These are phyloP conservation scores for Coptodon bakossiorum DNA, from an alignment of 2,113 vertebrate species.

Conservation along the genomic window DNA sequence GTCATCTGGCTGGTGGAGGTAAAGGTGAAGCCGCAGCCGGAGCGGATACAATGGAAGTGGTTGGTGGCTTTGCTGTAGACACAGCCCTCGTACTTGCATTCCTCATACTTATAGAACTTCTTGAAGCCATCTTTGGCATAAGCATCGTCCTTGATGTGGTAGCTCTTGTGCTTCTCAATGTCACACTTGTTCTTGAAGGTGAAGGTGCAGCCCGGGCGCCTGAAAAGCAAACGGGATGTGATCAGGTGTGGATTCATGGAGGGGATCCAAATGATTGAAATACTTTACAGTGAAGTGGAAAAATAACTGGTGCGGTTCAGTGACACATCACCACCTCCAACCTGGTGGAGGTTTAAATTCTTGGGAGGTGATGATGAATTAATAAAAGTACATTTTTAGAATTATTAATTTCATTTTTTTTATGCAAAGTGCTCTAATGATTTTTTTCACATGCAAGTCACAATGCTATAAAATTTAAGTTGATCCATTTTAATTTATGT, in stretches of 20 bases:
- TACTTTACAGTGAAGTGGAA: slow-evolving; percentile 4
- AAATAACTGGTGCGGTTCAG: neutral
- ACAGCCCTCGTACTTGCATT: slow-evolving; percentile 97
- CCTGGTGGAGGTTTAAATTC: neutral
- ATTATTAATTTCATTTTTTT: neutral
- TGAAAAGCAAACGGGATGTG: slow-evolving; percentile 36
- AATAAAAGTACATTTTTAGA: neutral
- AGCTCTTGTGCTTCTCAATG: slow-evolving; percentile 99
- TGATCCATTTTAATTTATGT: neutral
- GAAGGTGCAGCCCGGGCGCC: slow-evolving; percentile 93
- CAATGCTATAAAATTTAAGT: neutral
- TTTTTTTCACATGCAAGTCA: neutral
- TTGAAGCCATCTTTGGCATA: slow-evolving; percentile 99
- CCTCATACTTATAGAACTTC: slow-evolving; percentile 99
- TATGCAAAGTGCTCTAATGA: neutral
- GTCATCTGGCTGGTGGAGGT: slow-evolving; percentile 99
- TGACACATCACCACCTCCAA: neutral
- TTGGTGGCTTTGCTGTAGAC: slow-evolving; percentile 99
- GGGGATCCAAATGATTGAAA: neutral
- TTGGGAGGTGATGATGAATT: neutral
- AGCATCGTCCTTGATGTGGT: slow-evolving; percentile 99
- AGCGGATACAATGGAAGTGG: slow-evolving; percentile 98
- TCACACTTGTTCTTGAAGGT: slow-evolving; percentile 99
- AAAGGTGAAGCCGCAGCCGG: slow-evolving; percentile 98
- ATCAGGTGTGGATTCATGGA: neutral